These are phyloP conservation scores for Spermophilus dauricus DNA, from an alignment of 2,113 vertebrate species.

Conservation along the genomic window DNA sequence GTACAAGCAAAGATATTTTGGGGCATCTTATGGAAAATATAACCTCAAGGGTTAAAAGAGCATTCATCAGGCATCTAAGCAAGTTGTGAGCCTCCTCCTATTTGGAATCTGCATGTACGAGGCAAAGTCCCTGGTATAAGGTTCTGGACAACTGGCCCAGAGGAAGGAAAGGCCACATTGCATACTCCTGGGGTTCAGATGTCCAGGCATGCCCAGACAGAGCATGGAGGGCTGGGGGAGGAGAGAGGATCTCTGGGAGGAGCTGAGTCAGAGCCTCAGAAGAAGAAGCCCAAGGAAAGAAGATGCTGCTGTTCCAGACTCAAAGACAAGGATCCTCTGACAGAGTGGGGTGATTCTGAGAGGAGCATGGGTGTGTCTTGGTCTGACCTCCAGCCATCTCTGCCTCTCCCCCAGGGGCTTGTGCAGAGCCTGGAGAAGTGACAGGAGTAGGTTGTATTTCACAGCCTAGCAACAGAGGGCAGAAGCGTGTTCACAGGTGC, in stretches of 20 bases:
- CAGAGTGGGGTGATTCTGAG: neutral
- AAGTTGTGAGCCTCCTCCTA: neutral
- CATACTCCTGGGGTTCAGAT: neutral
- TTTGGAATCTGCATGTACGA: neutral
- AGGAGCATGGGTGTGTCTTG: neutral
- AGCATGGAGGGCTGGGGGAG: accelerated
- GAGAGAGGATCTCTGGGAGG: neutral
- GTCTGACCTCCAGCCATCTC: neutral
- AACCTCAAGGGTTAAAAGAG: constrained; percentile 74
- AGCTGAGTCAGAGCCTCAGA: neutral
- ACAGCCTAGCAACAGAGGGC: neutral
- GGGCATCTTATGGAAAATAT: constrained; percentile 82
- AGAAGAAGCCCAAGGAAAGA: neutral
- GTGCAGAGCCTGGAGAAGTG: neutral
- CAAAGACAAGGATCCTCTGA: neutral
- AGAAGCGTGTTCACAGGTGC: neutral
- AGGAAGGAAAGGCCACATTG: neutral
- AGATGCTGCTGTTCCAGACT: neutral
- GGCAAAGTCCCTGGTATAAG: neutral
- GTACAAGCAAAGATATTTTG: constrained; percentile 72
- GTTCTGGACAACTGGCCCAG: neutral
- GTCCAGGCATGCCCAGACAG: neutral
- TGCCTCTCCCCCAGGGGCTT: neutral
- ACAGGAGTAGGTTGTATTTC: neutral
- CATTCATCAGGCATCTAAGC: constrained; percentile 47